Evolutionary conservation across 2,888 invertebrate species (phyloP), one percentile per base, ranked within the genome.

Genomic region (Arge pagana): DNA sequence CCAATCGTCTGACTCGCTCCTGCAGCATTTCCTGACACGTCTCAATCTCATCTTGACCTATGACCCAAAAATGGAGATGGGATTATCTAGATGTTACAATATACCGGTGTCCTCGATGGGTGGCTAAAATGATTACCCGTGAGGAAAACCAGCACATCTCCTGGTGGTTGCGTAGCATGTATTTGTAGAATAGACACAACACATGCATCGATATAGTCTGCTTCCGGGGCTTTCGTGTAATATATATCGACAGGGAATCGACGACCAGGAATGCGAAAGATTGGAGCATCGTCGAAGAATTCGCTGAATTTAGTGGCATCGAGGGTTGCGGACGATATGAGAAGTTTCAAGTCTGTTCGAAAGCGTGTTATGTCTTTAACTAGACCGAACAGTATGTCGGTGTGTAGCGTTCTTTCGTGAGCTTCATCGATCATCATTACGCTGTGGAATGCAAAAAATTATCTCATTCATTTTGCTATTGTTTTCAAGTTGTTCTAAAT

Each of bases 341-440:
- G 81, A 15, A 99, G 80, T 77, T 99, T 99, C 50, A 99, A 81
- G 72, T 99, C 96, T 0, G 93, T 86, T 55, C 97, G 82, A 78
- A 96, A 95, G 50, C 96, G 82, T 0, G 95, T 88, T 54, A 98
- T 96, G 75, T 98, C 97, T 79, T 93, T 93, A 0, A 99, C 96
- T 48, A 99, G 81, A 1, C 99, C 99, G 79, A 99, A 99, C 28
- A 99, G 80, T 66, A 99, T 94, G 74, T 99, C 99, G 1, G 99
- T 99, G 71, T 99, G 98, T 2, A 99, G 80, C 0, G 99, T 99
- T 33, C 99, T 82, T 77, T 99, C 99, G 79, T 99, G 99, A 57
- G 99, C 99, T 80, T 99, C 99, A 77, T 99, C 99, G 71, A 99
- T 96, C 53, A 99, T 99, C 90, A 99, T 93, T 0, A 97, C 97